Evolutionary conservation across 1,140 invertebrate species (phyloP), one percentile per base, ranked within the genome.

Genomic region (Macrotrachela quadricornifera): DNA sequence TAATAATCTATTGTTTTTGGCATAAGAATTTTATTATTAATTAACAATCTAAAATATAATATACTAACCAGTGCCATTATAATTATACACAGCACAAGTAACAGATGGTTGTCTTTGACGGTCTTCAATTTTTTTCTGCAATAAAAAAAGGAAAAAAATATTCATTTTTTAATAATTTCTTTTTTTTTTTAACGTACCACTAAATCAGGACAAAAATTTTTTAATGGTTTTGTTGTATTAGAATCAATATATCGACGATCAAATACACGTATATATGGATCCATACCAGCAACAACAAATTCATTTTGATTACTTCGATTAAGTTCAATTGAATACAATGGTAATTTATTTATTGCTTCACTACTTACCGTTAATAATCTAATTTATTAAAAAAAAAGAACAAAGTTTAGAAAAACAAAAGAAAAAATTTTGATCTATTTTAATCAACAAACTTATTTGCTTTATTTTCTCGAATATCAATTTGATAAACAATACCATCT

Each of bases 61-160:
- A 30, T 30, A 30, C 21, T 13, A 17, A 72, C 71, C 71, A 60
- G 64, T 62, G 43, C 87, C 86, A 68, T 85, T 81, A 68, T 87
- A 78, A 72, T 85, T 91, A 67, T 87, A 94, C 0, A 87, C 77
- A 36, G 82, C 82, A 64, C 79, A 84, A 9, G 86, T 91, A 0
- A 91, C 76, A 65, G 85, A 79, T 46, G 65, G n/a, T 15, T 30
- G 21, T 4, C 8, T 30, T 30, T 8, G 21, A 30, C 21, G 21
- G 8, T 30, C 21, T 30, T 30, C 21, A 30, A 30, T 30, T 30
- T 30, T 30, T 30, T 30, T 30, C 21, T 30, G n/a, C n/a, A n/a
- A 30, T 30, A 8, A 30, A 30, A 4, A 30, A 30, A 30, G 8
- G 3, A 30, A 30, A 4, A 2, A 30, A 4, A 30, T 30, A 30